Percentiles rank a stretch among this genome's conserved stretches.
These are phyloP conservation scores for honey bee (Apis mellifera) DNA, from an alignment of 1,140 invertebrate species.

Conservation along the genomic window Amel_HAv3.1 CM009933.2:8437001-8437500, in stretches of 20 bases:
- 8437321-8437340: background rate
- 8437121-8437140: background rate
- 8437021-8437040: background rate
- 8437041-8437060: background rate
- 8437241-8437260: conserved; percentile 27
- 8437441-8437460: no score
- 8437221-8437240: conserved; percentile 27
- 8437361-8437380: no score
- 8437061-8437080: background rate
- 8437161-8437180: conserved; percentile 53
- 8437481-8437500: no score
- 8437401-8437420: no score
- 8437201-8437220: conserved; percentile 22
- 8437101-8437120: background rate
- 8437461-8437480: no score
- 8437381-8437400: no score
- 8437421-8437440: no score
- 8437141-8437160: conserved; percentile 33
- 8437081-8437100: background rate
- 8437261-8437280: conserved; percentile 34
- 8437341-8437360: background rate
- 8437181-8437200: conserved; percentile 60
- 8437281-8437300: conserved; percentile 51
- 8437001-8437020: no score
- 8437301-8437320: background rate